Evolutionary conservation across 2,113 vertebrate species (phyloP).

Genomic region (Xenopus tropicalis): UCB_Xtro_10.0 CM004447.2:161966001-161966500

Average conservation of each 20-base stretch:
- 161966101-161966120: background rate
- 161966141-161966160: background rate
- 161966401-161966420: conserved; percentile 15
- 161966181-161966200: background rate
- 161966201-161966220: background rate
- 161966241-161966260: background rate
- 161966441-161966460: conserved; percentile 10
- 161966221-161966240: background rate
- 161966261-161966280: conserved; percentile 20
- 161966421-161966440: too few relatives aligned
- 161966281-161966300: conserved; percentile 1
- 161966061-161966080: background rate
- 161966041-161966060: background rate
- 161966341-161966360: too few relatives aligned
- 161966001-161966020: too few relatives aligned
- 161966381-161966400: conserved; percentile 16
- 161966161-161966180: too few relatives aligned
- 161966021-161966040: too few relatives aligned
- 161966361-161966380: conserved; percentile 17
- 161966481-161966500: conserved; percentile 21
- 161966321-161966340: too few relatives aligned
- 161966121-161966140: background rate
- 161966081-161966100: background rate
- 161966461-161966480: too few relatives aligned
- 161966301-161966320: too few relatives aligned